Evolutionary conservation across 2,888 invertebrate species (phyloP).

Genomic region (Euplagia quadripunctaria): DNA sequence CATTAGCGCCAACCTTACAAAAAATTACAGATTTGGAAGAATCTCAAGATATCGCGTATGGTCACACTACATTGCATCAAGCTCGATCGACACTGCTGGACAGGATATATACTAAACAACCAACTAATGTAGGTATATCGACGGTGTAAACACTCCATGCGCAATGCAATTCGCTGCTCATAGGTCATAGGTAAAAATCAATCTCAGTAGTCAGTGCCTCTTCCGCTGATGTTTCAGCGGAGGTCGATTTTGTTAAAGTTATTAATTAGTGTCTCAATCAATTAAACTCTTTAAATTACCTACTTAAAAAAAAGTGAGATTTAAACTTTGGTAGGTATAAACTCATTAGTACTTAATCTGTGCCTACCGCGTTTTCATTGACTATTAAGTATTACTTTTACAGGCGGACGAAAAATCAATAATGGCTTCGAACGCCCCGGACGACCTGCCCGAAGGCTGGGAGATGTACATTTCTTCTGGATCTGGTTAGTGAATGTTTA

Average conservation of each 20-base stretch:
- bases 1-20: neutral
- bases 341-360: neutral
- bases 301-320: neutral
- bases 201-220: neutral
- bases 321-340: neutral
- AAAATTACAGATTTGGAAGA: neutral
- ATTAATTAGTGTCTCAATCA: neutral
- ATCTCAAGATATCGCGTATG: neutral
- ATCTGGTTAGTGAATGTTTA: neutral
- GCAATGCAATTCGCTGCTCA: slow-evolving; percentile 3
- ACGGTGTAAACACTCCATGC: slow-evolving; percentile 8
- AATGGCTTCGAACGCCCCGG: neutral
- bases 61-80: neutral
- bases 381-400: neutral
- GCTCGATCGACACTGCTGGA: neutral
- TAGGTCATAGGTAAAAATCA: slow-evolving; percentile 10
- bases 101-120: neutral
- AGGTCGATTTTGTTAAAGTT: neutral
- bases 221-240: neutral
- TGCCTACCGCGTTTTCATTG: neutral
- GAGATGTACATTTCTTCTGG: neutral
- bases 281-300: neutral
- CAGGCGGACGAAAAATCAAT: slow-evolving; percentile 5
- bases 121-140: neutral
- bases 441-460: slow-evolving; percentile 10